A percentile compares a stretch with the other conserved stretches of the same genome.
Evolutionary conservation across 2,797 vertebrate genomes (phyloP).

Genomic region (Myripristis murdjan): DNA sequence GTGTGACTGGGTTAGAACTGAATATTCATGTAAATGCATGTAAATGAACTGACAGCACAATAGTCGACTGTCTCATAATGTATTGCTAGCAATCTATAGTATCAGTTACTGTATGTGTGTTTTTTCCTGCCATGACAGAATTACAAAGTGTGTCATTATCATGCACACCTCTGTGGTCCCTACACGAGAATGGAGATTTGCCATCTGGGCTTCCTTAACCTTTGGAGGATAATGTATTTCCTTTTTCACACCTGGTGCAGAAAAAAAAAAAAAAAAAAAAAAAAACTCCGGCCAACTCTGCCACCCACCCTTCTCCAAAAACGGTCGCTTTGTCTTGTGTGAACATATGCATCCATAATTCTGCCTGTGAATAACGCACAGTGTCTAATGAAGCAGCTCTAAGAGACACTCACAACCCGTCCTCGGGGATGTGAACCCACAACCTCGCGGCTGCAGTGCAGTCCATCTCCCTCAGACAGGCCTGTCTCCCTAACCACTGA

Average conservation of each 20-base stretch:
- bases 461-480: conserved; percentile 51
- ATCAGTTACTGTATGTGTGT: background rate
- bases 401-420: conserved; percentile 6
- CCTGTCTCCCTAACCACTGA: conserved; percentile 38
- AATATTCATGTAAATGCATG: no score
- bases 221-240: conserved; percentile 44
- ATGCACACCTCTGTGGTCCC: background rate
- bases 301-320: background rate
- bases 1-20: no score
- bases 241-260: conserved; percentile 24
- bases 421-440: conserved; percentile 53
- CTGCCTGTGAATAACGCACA: conserved; percentile 35
- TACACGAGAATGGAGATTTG: conserved; percentile 13
- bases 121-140: conserved; percentile 3
- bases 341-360: conserved; percentile 39
- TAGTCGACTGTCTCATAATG: background rate
- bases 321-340: background rate
- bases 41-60: background rate
- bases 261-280: background rate
- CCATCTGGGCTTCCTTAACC: conserved; percentile 52
- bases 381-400: conserved; percentile 54
- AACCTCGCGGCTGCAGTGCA: conserved; percentile 30
- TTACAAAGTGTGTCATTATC: conserved; percentile 8
- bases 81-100: background rate
- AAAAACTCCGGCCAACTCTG: conserved; percentile 3